A percentile compares a stretch with the other conserved stretches of the same genome.
Evolutionary conservation across 2,113 vertebrate species (phyloP).

Genomic region (Anhinga anhinga): DNA sequence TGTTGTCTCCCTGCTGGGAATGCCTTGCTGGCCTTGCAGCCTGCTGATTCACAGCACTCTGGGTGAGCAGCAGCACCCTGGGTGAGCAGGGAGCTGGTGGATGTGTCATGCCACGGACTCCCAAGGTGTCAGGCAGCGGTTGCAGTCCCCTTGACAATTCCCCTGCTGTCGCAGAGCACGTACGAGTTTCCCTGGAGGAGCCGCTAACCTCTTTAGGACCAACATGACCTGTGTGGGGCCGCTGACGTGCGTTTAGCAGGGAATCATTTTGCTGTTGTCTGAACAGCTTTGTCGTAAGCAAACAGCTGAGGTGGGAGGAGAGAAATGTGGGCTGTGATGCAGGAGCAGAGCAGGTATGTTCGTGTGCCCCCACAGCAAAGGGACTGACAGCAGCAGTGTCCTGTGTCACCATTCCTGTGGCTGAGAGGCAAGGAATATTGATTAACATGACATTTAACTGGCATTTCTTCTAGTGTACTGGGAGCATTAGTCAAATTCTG

Average conservation of each 20-base stretch:
- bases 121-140: accelerated
- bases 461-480: background rate
- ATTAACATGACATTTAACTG: background rate
- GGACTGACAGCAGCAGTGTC: background rate
- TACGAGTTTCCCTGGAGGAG: background rate
- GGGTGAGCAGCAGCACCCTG: background rate
- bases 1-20: background rate
- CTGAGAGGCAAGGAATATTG: background rate
- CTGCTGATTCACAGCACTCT: background rate
- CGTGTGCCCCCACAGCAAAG: background rate
- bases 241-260: accelerated
- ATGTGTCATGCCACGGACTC: background rate
- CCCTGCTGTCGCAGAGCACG: background rate
- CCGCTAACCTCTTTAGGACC: background rate
- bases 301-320: background rate
- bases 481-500: background rate
- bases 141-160: background rate
- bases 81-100: background rate
- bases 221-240: background rate
- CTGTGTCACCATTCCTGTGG: background rate
- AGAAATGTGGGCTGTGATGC: background rate
- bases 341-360: accelerated
- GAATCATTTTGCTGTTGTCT: background rate
- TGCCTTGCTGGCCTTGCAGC: background rate
- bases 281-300: background rate